These are phyloP conservation scores for Drosophila kanapiae DNA, from an alignment of 1,140 invertebrate species.

Conservation along the genomic window DNA sequence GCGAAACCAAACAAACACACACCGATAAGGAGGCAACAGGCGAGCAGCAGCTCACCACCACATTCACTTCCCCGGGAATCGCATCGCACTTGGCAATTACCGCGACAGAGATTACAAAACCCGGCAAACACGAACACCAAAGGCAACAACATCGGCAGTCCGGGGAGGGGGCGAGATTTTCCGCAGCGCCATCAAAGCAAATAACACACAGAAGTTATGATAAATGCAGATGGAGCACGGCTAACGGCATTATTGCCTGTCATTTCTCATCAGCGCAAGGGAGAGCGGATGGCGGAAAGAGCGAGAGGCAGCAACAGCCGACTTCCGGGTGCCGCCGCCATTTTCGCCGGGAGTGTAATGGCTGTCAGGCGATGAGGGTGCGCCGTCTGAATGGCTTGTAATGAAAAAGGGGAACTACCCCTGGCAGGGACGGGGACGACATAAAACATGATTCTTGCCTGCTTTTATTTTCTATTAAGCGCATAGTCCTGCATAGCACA, in stretches of 20 bases:
- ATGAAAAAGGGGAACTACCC: slow-evolving; percentile 45
- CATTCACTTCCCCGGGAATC: slow-evolving; percentile 1
- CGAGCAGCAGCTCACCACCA: not conserved
- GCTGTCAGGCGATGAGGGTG: slow-evolving; percentile 45
- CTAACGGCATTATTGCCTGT: slow-evolving; percentile 79
- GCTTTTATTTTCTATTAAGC: slow-evolving; percentile 80
- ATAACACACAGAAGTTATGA: slow-evolving; percentile 80
- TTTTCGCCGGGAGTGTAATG: slow-evolving; percentile 56
- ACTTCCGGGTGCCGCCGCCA: slow-evolving; percentile 75
- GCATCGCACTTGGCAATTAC: slow-evolving; percentile 58
- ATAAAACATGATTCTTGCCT: slow-evolving; percentile 73
- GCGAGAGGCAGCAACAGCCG: slow-evolving; percentile 50
- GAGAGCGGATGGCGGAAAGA: not conserved
- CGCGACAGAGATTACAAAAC: slow-evolving; percentile 43
- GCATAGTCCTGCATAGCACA: not conserved
- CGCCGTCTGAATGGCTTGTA: slow-evolving; percentile 73
- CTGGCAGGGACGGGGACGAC: not conserved
- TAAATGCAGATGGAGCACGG: slow-evolving; percentile 82
- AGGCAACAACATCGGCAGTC: slow-evolving; percentile 19
- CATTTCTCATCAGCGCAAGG: slow-evolving; percentile 72
- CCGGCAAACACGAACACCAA: slow-evolving; percentile 30
- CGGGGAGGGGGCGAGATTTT: slow-evolving; percentile 23
- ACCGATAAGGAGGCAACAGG: slow-evolving; percentile 52
- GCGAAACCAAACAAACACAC: slow-evolving; percentile 52
- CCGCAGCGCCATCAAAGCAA: slow-evolving; percentile 65